These are phyloP conservation scores for Capitulum mitella DNA, from an alignment of 2,888 invertebrate genomes.

Conservation along the genomic window DNA sequence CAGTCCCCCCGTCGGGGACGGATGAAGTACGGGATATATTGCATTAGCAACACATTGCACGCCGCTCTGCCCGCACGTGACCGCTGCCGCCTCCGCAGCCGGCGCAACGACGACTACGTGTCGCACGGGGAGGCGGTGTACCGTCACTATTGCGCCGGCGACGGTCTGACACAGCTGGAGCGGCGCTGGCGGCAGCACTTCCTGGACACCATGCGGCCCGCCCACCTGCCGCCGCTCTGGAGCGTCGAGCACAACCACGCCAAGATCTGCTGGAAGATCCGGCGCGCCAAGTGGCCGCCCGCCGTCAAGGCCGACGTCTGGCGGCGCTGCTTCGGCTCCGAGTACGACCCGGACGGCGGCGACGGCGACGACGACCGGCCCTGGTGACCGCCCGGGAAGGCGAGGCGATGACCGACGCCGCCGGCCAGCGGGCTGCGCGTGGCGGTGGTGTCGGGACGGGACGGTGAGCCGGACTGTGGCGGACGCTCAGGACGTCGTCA, in stretches of 20 bases:
- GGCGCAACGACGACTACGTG: conserved; percentile 39
- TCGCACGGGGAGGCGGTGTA: conserved; percentile 45
- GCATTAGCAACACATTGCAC: too few relatives aligned
- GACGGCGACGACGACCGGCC: neutral
- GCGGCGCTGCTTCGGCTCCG: neutral
- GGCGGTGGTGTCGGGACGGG: too few relatives aligned
- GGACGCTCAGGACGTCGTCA: too few relatives aligned
- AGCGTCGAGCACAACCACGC: conserved; percentile 63
- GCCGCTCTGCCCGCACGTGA: conserved; percentile 27
- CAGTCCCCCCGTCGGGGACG: too few relatives aligned
- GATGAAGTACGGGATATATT: too few relatives aligned
- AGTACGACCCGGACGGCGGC: neutral
- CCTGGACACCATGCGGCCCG: conserved; percentile 61
- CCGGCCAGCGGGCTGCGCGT: too few relatives aligned
- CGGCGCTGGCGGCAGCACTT: conserved; percentile 69
- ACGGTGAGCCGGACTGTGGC: neutral
- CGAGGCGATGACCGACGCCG: too few relatives aligned
- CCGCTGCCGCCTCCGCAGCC: neutral
- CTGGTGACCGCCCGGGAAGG: neutral
- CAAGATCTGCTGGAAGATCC: conserved; percentile 38
- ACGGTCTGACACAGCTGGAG: conserved; percentile 59
- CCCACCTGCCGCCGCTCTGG: conserved; percentile 64
- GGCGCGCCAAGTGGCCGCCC: neutral
- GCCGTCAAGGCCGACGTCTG: neutral
- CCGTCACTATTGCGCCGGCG: conserved; percentile 39